Evolutionary conservation across 2,888 invertebrate genomes (phyloP).

Genomic region (Tiphia femorata): DNA sequence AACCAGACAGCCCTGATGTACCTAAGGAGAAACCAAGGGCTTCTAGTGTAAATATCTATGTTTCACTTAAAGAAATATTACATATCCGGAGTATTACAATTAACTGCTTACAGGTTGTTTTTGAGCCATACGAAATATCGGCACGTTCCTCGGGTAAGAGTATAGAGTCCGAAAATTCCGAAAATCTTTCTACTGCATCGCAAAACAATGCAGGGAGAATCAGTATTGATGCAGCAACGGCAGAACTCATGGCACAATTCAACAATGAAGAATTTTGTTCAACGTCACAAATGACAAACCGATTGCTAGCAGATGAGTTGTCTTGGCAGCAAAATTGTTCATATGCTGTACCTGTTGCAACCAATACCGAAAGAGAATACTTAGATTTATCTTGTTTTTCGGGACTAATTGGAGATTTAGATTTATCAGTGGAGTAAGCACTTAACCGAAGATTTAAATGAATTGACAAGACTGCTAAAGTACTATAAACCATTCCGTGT

Average conservation of each 20-base stretch:
- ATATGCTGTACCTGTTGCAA: constrained; percentile 41
- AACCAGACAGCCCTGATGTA: no score
- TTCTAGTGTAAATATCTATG: no score
- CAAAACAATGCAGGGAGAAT: constrained; percentile 40
- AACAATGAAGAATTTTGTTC: constrained; percentile 60
- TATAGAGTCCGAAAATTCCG: constrained; percentile 39
- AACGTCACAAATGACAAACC: constrained; percentile 64
- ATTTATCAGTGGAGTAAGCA: constrained; percentile 57
- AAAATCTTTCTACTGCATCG: constrained; percentile 28
- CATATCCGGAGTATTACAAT: constrained; percentile 26
- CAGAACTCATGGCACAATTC: constrained; percentile 58
- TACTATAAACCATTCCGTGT: neutral
- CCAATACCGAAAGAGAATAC: constrained; percentile 46
- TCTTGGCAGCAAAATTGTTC: constrained; percentile 64
- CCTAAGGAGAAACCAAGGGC: no score
- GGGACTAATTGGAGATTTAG: constrained; percentile 60
- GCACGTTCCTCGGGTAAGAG: constrained; percentile 60
- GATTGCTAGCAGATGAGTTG: constrained; percentile 67
- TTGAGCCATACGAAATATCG: constrained; percentile 61
- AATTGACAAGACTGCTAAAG: neutral
- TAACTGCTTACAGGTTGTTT: constrained; percentile 46
- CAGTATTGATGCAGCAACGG: constrained; percentile 53
- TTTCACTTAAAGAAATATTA: constrained; percentile 27
- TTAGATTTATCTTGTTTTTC: constrained; percentile 62
- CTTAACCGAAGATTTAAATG: no score